Conservation (phyloP, 2,888 invertebrate species). For the Dendrolimus pini region DNA sequence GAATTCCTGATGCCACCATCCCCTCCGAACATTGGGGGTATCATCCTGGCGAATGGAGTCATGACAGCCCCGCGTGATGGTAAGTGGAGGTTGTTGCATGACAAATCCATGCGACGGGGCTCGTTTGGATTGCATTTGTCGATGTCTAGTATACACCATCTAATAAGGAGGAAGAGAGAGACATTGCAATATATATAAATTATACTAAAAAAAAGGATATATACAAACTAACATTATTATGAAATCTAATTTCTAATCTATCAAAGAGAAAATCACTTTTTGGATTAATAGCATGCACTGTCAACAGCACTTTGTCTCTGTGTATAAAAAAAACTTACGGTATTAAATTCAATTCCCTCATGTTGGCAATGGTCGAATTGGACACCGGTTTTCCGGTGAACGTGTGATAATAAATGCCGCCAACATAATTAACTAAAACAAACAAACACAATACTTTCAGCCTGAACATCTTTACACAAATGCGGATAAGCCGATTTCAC, state of each 20-base stretch:
- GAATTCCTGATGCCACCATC: constrained; percentile 13
- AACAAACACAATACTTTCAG: not conserved
- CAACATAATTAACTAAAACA: constrained; percentile 3
- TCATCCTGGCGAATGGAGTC: constrained; percentile 21
- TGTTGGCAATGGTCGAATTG: constrained; percentile 9
- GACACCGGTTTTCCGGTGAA: constrained; percentile 18
- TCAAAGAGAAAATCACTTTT: too few relatives aligned
- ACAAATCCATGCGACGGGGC: constrained; percentile 16
- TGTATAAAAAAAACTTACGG: constrained; percentile 18
- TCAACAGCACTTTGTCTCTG: not conserved
- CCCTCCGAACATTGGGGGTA: constrained; percentile 16
- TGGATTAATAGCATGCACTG: too few relatives aligned
- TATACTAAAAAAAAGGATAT: too few relatives aligned
- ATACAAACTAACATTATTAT: too few relatives aligned
- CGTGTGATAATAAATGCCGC: constrained; percentile 18
- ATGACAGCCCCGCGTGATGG: constrained; percentile 17
- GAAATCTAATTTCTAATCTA: too few relatives aligned
- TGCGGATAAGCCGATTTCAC: not conserved
- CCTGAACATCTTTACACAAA: not conserved
- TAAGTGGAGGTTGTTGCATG: constrained; percentile 21
- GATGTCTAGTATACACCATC: constrained; percentile 23
- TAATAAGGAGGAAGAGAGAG: constrained; percentile 3
- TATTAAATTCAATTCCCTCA: constrained; percentile 12
- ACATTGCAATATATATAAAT: not conserved
- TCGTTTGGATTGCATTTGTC: constrained; percentile 14